Evolutionary conservation across 2,888 invertebrate species (phyloP).

Genomic region (Serripes groenlandicus): DNA sequence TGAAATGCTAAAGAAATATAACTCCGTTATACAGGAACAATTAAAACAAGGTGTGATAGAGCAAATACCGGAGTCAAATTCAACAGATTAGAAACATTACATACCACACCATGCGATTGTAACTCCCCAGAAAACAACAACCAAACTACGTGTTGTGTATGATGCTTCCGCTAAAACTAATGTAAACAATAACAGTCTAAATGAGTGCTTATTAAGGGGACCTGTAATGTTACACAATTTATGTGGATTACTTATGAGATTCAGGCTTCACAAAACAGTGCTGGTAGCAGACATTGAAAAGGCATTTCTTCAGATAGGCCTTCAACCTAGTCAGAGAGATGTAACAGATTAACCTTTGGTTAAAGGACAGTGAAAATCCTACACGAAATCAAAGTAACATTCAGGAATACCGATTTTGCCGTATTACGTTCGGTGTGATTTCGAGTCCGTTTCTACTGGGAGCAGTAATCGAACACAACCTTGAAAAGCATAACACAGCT

Average conservation of each 20-base stretch:
- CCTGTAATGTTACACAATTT: too few species aligned
- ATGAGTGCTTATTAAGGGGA: slow-evolving; percentile 55
- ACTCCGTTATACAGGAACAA: too few species aligned
- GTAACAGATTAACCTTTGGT: slow-evolving; percentile 42
- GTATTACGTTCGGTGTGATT: slow-evolving; percentile 31
- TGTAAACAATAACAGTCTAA: slow-evolving; percentile 23
- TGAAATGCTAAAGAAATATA: too few species aligned
- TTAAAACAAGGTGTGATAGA: too few species aligned
- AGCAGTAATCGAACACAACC: slow-evolving; percentile 20
- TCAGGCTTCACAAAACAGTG: slow-evolving; percentile 20
- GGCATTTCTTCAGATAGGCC: slow-evolving; percentile 42
- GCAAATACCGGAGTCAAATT: too few species aligned
- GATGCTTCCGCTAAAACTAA: slow-evolving; percentile 37
- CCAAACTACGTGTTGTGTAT: too few species aligned
- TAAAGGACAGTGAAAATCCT: slow-evolving; percentile 18
- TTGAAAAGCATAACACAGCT: background rate
- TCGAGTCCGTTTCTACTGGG: slow-evolving; percentile 36
- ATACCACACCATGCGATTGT: too few species aligned
- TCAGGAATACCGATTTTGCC: slow-evolving; percentile 28
- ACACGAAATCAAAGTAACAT: slow-evolving; percentile 11
- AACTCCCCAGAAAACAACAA: too few species aligned
- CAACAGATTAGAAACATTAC: too few species aligned
- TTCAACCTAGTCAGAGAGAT: slow-evolving; percentile 39
- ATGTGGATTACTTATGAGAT: slow-evolving; percentile 29
- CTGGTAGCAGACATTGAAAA: slow-evolving; percentile 46